phyloP scores from a whole-genome alignment of 2,888 invertebrate genomes.

The Pseudococcus jackbeardsleyi region DNA sequence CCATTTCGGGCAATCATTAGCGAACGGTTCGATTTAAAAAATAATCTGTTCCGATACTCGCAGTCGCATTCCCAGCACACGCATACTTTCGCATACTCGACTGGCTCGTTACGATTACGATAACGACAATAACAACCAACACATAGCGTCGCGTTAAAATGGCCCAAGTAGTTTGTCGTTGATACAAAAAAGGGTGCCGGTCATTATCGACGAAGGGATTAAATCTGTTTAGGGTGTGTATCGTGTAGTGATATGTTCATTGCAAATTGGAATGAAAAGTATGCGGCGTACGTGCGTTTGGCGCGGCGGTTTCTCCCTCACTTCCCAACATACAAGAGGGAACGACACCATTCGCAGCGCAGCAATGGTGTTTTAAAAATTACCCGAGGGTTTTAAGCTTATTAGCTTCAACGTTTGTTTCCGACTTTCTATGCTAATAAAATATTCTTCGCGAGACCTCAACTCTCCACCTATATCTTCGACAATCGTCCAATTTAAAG shows the following conservation, averaged over 20 bases:
- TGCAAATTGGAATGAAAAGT: constrained; percentile 47
- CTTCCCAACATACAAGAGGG: background rate
- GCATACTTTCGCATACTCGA: background rate
- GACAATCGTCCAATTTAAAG: background rate
- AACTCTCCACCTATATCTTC: background rate
- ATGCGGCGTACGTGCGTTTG: constrained; percentile 28
- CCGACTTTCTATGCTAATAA: constrained; percentile 34
- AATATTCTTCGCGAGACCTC: background rate
- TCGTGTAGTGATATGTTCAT: constrained; percentile 30
- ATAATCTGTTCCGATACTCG: background rate
- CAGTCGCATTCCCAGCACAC: background rate
- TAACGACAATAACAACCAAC: background rate
- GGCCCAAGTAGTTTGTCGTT: constrained; percentile 30
- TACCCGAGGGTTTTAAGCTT: constrained; percentile 36
- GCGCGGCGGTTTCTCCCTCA: background rate
- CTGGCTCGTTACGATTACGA: constrained; percentile 4
- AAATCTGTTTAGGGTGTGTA: constrained; percentile 38
- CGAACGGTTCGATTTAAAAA: background rate
- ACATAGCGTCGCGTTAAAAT: background rate
- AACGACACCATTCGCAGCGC: background rate
- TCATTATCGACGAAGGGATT: constrained; percentile 53
- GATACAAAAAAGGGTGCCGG: constrained; percentile 14
- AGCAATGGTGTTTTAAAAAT: constrained; percentile 12
- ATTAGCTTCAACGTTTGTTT: constrained; percentile 45
- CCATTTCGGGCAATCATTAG: background rate